Base-by-base conservation (phyloP, 2,888 invertebrate species). In the Apotomis capreana region DNA sequence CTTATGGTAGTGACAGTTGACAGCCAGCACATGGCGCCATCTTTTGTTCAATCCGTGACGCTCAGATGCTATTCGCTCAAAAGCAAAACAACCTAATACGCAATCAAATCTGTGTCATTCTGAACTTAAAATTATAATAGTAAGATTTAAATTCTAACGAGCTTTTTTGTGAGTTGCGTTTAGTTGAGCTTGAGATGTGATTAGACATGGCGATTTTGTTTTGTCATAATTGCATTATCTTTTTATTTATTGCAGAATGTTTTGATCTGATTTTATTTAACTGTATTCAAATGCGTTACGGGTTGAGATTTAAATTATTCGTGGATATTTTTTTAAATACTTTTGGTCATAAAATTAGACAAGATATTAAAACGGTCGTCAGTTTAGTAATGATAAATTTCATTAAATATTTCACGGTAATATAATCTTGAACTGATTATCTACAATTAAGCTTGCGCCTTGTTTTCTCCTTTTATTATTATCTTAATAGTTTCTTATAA, bases 211-310 rank as follows among this genome's bases (percentile, higher is more conserved):
- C 79, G 86, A 84, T 85, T 88, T 81, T 80, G 80, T 80, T 81
- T 84, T 83, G 86, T 84, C 81, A 83, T 85, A 84, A 84, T 84
- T 83, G 82, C 81, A 82, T 82, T 83, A 84, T 84, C 79, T 78
- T 80, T 85, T 83, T 84, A 83, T 86, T 83, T 83, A 81, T 79
- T 78, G 76, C 68, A 0, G 4, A 68, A 68, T 57, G 73, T 76
- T 77, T 75, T 65, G 65, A 65, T 65, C 65, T 65, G 65, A 46
- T 65, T 65, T 46, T 46, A 46, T 65, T 65, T 57, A 46, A 65
- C 12, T 65, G 65, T 65, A 65, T 65, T 65, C 65, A 65, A 65
- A 65, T 65, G 54, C 46, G 54, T 65, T 57, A 57, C 65, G 65
- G 58, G 65, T 65, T 57, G 12, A 3, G 46, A 26, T n/a, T 55